phyloP scores from a whole-genome alignment of 1,140 invertebrate species.

The Drosophila santomea region DNA sequence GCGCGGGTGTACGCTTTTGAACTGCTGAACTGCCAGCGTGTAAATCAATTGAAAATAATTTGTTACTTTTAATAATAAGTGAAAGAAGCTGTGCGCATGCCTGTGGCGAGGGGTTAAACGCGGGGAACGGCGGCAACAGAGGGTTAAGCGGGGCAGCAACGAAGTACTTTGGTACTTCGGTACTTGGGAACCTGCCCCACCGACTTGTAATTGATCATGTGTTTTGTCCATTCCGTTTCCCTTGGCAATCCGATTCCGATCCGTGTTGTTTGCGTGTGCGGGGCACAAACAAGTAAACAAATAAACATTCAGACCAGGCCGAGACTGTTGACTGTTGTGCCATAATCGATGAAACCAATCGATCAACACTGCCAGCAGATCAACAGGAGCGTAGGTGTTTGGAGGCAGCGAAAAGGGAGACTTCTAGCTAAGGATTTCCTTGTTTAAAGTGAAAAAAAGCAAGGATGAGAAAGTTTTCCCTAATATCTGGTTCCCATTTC shows the following conservation, averaged over 20 bases:
- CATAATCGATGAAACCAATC: conserved; percentile 83
- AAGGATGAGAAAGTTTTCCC: no score
- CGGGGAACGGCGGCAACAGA: not conserved
- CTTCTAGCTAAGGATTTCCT: not conserved
- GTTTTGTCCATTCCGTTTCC: conserved; percentile 49
- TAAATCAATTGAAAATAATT: conserved; percentile 85
- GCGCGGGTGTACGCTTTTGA: conserved; percentile 68
- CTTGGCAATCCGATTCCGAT: conserved; percentile 24
- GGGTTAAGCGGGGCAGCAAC: conserved; percentile 1
- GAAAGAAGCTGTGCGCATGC: conserved; percentile 74
- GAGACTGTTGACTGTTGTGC: conserved; percentile 58
- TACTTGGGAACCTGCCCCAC: conserved; percentile 28
- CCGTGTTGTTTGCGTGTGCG: conserved; percentile 40
- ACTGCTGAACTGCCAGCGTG: conserved; percentile 71
- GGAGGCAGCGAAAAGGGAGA: not conserved
- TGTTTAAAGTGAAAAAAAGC: no score
- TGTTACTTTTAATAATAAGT: conserved; percentile 84
- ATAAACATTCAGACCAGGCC: conserved; percentile 55
- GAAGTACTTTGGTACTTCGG: conserved; percentile 30
- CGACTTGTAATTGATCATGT: conserved; percentile 82
- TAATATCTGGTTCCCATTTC: no score
- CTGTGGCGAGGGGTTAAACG: conserved; percentile 25
- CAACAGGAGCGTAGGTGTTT: conserved; percentile 24
- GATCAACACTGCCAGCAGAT: conserved; percentile 53
- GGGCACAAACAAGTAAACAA: conserved; percentile 72